A percentile compares a stretch with the other conserved stretches of the same genome.
These are phyloP conservation scores for Chrysina gloriosa DNA, from an alignment of 2,888 invertebrate species.

Conservation along the genomic window DNA sequence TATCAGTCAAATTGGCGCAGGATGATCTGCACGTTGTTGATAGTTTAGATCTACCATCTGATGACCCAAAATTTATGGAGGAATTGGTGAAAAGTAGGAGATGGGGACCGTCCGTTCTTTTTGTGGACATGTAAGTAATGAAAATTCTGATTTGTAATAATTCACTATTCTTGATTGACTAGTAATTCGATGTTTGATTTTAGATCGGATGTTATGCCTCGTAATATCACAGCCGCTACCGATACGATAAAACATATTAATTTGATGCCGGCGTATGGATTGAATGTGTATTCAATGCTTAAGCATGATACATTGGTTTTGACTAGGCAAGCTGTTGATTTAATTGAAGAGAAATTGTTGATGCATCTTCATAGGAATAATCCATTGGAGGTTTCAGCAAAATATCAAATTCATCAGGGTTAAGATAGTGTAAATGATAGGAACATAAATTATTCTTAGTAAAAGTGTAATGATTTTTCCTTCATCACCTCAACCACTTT, in stretches of 20 bases:
- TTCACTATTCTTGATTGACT: too few relatives aligned
- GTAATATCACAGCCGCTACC: constrained; percentile 87
- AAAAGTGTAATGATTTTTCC: too few relatives aligned
- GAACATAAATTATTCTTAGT: constrained; percentile 31
- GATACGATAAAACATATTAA: constrained; percentile 85
- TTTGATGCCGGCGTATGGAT: constrained; percentile 94
- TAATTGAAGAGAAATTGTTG: constrained; percentile 83
- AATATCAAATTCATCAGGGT: constrained; percentile 74
- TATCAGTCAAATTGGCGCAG: constrained; percentile 94
- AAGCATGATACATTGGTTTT: constrained; percentile 95
- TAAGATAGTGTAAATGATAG: constrained; percentile 45
- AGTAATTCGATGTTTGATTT: constrained; percentile 60
- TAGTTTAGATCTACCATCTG: constrained; percentile 85
- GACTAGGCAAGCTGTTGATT: constrained; percentile 85
- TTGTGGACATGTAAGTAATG: constrained; percentile 87
- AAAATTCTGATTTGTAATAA: constrained; percentile 13
- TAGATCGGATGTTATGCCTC: constrained; percentile 87
- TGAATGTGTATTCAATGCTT: constrained; percentile 97
- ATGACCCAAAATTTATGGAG: constrained; percentile 80
- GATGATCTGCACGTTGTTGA: constrained; percentile 94
- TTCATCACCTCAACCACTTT: background rate
- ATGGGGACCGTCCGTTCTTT: constrained; percentile 97
- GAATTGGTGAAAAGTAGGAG: constrained; percentile 85
- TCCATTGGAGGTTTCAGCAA: constrained; percentile 60
- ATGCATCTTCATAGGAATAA: constrained; percentile 75